Conservation (phyloP, 2,888 invertebrate species). For the Serrognathus titanus region DNA sequence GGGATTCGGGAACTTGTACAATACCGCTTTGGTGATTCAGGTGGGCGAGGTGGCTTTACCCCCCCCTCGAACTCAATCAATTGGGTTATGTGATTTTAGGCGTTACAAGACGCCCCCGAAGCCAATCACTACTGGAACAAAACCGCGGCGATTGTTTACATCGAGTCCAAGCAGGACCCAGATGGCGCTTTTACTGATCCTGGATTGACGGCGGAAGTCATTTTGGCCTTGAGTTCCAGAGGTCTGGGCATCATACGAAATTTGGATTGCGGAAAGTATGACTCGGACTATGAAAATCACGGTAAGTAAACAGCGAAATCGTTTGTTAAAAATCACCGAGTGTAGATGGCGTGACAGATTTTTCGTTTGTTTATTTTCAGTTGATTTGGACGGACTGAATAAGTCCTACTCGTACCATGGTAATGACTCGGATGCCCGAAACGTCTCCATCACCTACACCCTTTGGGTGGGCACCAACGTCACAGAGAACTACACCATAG, state of each 20-base stretch:
- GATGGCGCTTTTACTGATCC: constrained; percentile 82
- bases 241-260: constrained; percentile 67
- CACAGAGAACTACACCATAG: constrained; percentile 75
- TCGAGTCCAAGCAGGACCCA: constrained; percentile 67
- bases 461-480: constrained; percentile 87
- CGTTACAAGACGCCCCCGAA: constrained; percentile 73
- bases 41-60: constrained; percentile 44
- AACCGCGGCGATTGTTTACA: constrained; percentile 72
- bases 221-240: constrained; percentile 72
- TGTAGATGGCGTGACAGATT: background rate
- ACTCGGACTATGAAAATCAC: constrained; percentile 47
- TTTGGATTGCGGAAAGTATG: constrained; percentile 51
- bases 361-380: constrained; percentile 30
- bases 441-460: constrained; percentile 79
- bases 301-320: constrained; percentile 44
- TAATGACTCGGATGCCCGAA: constrained; percentile 60
- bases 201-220: constrained; percentile 72
- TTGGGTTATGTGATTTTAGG: constrained; percentile 48
- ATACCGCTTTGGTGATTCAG: constrained; percentile 81
- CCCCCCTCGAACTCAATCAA: no score
- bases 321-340: no score
- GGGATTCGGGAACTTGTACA: constrained; percentile 75
- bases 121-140: constrained; percentile 71
- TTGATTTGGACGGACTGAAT: constrained; percentile 44
- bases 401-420: constrained; percentile 46